A percentile compares a stretch with the other conserved stretches of the same genome.
Evolutionary conservation across 2,888 invertebrate genomes (phyloP).

Genomic region (Macrophya annulata): DNA sequence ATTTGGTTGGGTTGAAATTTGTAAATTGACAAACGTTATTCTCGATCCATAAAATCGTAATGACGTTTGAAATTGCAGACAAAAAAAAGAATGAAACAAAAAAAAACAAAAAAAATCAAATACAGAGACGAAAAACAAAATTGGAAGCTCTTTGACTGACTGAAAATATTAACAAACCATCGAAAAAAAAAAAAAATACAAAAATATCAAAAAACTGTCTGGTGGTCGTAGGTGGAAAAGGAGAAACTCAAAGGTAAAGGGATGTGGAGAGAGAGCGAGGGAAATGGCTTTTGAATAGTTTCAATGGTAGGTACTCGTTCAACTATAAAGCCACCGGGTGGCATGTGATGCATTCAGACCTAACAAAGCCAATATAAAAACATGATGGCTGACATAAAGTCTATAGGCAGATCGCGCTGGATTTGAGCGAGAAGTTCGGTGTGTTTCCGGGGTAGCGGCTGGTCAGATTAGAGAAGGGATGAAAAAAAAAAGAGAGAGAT

Average conservation of each 20-base stretch:
- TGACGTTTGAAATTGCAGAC: not conserved
- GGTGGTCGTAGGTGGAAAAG: not conserved
- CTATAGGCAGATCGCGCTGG: conserved; percentile 1
- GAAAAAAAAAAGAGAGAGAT: not conserved
- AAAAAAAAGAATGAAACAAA: not conserved
- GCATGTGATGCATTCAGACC: conserved; percentile 39
- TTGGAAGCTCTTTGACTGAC: not conserved
- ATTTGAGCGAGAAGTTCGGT: conserved; percentile 1
- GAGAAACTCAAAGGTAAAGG: not conserved
- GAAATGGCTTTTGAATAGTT: conserved; percentile 39
- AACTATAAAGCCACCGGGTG: conserved; percentile 6
- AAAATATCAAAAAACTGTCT: not conserved
- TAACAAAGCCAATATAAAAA: conserved; percentile 45
- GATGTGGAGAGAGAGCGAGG: not conserved
- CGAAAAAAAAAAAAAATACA: not conserved
- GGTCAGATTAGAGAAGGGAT: not conserved
- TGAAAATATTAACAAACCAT: not conserved
- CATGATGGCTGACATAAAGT: conserved; percentile 38
- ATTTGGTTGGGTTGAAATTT: not conserved
- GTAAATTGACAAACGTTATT: not conserved
- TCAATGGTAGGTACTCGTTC: conserved; percentile 10
- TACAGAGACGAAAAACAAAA: not conserved
- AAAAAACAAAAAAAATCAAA: not conserved
- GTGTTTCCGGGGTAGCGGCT: not conserved
- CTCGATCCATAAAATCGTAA: not conserved